Evolutionary conservation across 1,140 invertebrate genomes (phyloP).

Genomic region (Lucilia sericata): DNA sequence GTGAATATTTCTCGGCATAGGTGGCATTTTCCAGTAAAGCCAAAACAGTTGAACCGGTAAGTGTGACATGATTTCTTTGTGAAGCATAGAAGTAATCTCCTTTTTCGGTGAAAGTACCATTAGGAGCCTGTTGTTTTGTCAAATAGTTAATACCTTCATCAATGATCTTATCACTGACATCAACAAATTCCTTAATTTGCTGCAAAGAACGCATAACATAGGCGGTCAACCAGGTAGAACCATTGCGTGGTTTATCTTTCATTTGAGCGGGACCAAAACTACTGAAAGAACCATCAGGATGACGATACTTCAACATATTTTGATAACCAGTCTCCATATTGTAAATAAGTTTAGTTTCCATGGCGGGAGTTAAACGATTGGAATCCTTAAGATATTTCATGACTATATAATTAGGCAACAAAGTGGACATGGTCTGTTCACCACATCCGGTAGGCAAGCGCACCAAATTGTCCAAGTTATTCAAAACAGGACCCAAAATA

Average conservation of each 20-base stretch:
- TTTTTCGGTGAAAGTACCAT: constrained; percentile 87
- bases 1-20: constrained; percentile 5
- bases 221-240: constrained; percentile 96
- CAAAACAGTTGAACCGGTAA: constrained; percentile 84
- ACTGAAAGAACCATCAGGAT: constrained; percentile 94
- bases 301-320: constrained; percentile 89
- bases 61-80: constrained; percentile 70
- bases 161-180: constrained; percentile 81
- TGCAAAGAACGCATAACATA: constrained; percentile 90
- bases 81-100: constrained; percentile 80
- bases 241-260: constrained; percentile 68
- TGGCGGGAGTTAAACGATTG: constrained; percentile 67
- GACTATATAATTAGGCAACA: constrained; percentile 91
- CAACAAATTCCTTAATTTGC: constrained; percentile 83
- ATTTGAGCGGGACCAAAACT: constrained; percentile 79
- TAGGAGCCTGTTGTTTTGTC: constrained; percentile 77
- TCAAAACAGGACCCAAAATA: constrained; percentile 80
- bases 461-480: constrained; percentile 81
- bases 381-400: constrained; percentile 76
- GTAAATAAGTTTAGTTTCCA: constrained; percentile 79
- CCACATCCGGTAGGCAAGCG: constrained; percentile 91
- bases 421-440: constrained; percentile 94
- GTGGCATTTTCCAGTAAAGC: constrained; percentile 79
- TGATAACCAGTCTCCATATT: constrained; percentile 94
- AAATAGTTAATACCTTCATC: constrained; percentile 84